Percentiles rank a stretch among this genome's conserved stretches.
These are phyloP conservation scores for Bettongia penicillata DNA, from an alignment of 2,113 vertebrate species.

Conservation along the genomic window DNA sequence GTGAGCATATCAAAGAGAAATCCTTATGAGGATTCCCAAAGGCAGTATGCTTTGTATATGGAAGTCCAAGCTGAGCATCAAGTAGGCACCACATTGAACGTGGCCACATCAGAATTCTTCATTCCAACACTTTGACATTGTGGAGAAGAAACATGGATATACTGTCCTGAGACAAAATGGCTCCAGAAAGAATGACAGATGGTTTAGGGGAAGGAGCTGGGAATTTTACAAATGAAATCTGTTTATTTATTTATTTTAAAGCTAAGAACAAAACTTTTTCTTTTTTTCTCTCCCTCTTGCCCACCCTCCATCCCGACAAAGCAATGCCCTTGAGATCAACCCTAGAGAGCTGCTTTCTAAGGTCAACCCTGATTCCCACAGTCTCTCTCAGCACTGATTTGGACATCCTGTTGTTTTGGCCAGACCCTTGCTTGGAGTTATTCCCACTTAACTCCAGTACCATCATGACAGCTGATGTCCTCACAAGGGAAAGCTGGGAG, in stretches of 20 bases:
- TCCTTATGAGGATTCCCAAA: not conserved
- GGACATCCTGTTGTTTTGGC: not conserved
- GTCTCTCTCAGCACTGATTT: not conserved
- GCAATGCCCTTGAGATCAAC: not conserved
- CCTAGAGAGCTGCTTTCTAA: not conserved
- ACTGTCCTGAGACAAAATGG: not conserved
- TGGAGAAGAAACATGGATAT: not conserved
- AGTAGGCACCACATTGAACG: not conserved
- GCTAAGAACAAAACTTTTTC: not conserved
- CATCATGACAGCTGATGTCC: not conserved
- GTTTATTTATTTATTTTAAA: not conserved
- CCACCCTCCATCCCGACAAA: not conserved
- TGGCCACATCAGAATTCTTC: not conserved
- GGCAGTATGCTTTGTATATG: not conserved
- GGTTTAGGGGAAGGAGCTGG: not conserved
- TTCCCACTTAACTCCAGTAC: not conserved
- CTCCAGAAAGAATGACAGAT: not conserved
- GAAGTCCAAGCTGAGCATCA: not conserved
- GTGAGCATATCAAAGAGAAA: not conserved
- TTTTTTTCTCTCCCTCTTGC: not conserved
- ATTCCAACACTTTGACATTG: not conserved
- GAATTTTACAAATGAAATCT: constrained; percentile 11
- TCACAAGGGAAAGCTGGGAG: not conserved
- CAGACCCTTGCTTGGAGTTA: not conserved
- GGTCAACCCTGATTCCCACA: constrained; percentile 42